Conservation (phyloP, 2,113 vertebrate genomes). For the Petrocephalus microphthalmus region DNA sequence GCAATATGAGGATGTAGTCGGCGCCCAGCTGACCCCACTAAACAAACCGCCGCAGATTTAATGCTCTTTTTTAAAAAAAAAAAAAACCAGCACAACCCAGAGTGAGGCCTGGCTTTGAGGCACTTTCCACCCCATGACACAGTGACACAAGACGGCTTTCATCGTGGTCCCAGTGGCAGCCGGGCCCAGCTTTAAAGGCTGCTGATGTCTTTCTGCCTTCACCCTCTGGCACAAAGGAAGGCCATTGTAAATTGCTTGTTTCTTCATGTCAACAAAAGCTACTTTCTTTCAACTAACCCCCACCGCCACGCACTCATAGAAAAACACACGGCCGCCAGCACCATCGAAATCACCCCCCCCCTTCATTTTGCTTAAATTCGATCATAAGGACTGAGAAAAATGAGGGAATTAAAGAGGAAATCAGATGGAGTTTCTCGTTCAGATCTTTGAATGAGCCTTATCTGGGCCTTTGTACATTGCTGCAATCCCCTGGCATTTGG, state of each 20-base stretch:
- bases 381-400: conserved; percentile 99
- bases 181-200: conserved; percentile 99
- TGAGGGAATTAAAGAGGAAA: conserved; percentile 75
- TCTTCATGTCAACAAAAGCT: conserved; percentile 99
- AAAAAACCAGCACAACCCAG: conserved; percentile 69
- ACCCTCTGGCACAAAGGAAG: conserved; percentile 98
- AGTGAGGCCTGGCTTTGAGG: conserved; percentile 98
- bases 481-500: conserved; percentile 93
- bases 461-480: conserved; percentile 95
- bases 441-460: conserved; percentile 95
- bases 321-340: background rate
- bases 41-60: conserved; percentile 47
- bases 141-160: conserved; percentile 79
- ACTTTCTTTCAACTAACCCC: conserved; percentile 87
- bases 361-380: conserved; percentile 99
- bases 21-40: conserved; percentile 50
- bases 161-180: conserved; percentile 95
- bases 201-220: conserved; percentile 96
- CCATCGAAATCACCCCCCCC: conserved; percentile 58
- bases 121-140: conserved; percentile 97
- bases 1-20: background rate
- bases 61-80: conserved; percentile 40
- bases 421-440: conserved; percentile 98
- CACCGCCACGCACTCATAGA: background rate
- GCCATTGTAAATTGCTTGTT: conserved; percentile 99